Base-by-base conservation (phyloP, 2,888 invertebrate genomes). In the Cephus nigrinus region DNA sequence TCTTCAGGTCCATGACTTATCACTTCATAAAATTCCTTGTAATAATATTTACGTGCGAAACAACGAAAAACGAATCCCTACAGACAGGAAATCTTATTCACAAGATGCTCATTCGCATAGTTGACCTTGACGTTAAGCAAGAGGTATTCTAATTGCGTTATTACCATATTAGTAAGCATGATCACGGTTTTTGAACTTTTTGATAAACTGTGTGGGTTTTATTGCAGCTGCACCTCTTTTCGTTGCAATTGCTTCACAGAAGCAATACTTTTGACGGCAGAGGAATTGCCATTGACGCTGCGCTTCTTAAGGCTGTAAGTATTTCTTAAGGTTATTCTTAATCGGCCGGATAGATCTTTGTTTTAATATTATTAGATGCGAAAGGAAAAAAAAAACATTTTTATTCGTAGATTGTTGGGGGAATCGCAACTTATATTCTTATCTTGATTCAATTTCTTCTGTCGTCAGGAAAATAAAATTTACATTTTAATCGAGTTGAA, bases 401-500 rank as follows among this genome's bases (percentile, higher is more conserved):
- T 74, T 78, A 55, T 87, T 83, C 4, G 0, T 72, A 88, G 88
- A 82, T 88, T 68, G 78, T 85, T 12, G 86, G 86, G 15, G 87
- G 88, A 32, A 84, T 89, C 32, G 80, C 83, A 5, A 86, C 86
- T 11, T 89, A 89, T 78, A 78, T 88, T 31, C 78, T 89, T 1
- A 89, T 89, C 71, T 81, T 90, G 12, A 85, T 88, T 73, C 90
- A 90, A 80, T 90, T 88, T 73, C 81, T 88, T 9, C 75, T 85
- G 36, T 78, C 82, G n/a, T 76, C 80, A 11, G 73, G 68, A 15
- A 40, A 40, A 15, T 40, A 5, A 23, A 40, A 40, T 12, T 5
- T 5, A 15, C 4, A 40, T 15, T 40, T 5, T 15, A 15, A 40
- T 40, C 5, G 5, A 15, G 40, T 12, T 23, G 5, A 15, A 40